A percentile compares a stretch with the other conserved stretches of the same genome.
Conservation (phyloP, 2,797 vertebrate species). For the Smutsia temminckii region DNA sequence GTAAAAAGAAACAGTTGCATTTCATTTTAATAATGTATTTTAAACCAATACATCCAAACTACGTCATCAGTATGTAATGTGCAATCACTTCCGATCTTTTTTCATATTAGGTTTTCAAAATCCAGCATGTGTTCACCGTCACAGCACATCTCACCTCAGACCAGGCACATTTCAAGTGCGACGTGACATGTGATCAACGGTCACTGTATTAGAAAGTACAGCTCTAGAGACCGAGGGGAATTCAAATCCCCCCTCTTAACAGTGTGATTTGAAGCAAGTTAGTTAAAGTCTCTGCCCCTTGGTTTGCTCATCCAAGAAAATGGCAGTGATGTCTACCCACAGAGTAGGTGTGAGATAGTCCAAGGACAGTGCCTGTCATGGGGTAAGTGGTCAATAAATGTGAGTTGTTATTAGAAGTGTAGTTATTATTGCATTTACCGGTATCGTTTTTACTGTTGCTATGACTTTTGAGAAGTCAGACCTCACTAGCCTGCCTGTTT, state of each 20-base stretch:
- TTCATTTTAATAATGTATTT: neutral
- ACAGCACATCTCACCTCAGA: neutral
- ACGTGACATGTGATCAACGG: neutral
- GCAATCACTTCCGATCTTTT: neutral
- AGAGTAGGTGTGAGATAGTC: neutral
- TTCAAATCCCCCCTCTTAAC: neutral
- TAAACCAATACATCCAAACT: neutral
- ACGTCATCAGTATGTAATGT: neutral
- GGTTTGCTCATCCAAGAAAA: neutral
- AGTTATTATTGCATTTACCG: neutral
- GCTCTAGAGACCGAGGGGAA: neutral
- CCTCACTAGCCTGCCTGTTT: neutral
- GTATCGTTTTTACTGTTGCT: neutral
- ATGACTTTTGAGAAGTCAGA: neutral
- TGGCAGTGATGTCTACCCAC: neutral
- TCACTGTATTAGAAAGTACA: neutral
- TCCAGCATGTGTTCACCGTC: neutral
- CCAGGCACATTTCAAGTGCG: neutral
- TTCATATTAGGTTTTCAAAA: neutral
- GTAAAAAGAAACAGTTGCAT: neutral
- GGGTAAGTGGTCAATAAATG: neutral
- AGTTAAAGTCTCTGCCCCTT: neutral
- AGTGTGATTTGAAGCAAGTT: neutral
- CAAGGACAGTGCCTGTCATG: neutral
- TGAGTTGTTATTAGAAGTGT: neutral